These are phyloP conservation scores for Molorchus minor DNA, from an alignment of 2,888 invertebrate species.

Conservation along the genomic window DNA sequence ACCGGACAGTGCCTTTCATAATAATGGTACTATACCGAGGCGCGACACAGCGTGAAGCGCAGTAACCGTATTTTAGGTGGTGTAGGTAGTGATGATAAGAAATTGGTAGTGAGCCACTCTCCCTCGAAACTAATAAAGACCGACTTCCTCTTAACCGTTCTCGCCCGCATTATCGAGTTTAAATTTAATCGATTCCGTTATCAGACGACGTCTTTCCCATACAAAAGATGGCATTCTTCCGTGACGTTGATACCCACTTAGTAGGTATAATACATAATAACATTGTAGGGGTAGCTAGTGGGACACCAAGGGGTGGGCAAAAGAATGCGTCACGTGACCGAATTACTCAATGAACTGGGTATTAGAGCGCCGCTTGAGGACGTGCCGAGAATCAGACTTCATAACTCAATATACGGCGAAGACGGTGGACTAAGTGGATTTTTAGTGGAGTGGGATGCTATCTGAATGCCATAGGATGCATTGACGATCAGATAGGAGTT, in stretches of 20 bases:
- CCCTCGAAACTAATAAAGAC: no score
- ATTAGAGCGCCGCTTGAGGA: slow-evolving; percentile 54
- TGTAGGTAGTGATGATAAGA: no score
- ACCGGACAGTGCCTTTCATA: no score
- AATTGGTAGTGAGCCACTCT: no score
- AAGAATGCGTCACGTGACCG: slow-evolving; percentile 62
- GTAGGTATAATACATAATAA: slow-evolving; percentile 56
- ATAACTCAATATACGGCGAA: slow-evolving; percentile 40
- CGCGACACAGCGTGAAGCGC: no score
- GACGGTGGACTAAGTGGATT: slow-evolving; percentile 20
- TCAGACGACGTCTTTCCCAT: slow-evolving; percentile 16
- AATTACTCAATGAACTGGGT: slow-evolving; percentile 61
- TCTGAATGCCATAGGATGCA: no score
- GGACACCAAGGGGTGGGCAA: slow-evolving; percentile 38
- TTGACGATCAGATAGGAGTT: no score
- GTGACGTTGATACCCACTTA: slow-evolving; percentile 56
- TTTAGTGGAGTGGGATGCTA: no score
- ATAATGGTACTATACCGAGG: no score
- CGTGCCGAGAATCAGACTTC: slow-evolving; percentile 50
- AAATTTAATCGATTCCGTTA: slow-evolving; percentile 26
- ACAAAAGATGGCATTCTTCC: slow-evolving; percentile 45
- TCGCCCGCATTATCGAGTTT: slow-evolving; percentile 11
- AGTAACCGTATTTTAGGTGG: no score
- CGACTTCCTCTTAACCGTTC: no score
- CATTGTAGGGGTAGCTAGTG: slow-evolving; percentile 49